Base-by-base conservation (phyloP, 2,888 invertebrate species). In the Fragum fragum region DNA sequence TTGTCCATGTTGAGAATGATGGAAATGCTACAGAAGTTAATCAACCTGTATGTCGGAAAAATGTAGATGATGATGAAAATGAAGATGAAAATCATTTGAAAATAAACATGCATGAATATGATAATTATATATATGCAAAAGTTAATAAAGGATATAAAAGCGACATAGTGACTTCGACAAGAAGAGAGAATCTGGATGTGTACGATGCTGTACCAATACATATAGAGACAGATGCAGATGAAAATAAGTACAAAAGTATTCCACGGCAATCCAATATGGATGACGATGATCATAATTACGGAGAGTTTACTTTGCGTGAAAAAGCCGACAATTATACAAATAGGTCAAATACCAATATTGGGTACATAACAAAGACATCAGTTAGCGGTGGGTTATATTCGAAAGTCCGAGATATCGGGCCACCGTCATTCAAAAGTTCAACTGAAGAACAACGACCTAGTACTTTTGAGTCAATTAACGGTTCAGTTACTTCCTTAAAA, bases 71-170 rank as follows among this genome's bases (percentile, higher is more conserved):
- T 32, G 29, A 21, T 9, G 47, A 42, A 1, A 42, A 68, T 42
- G 68, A 39, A 23, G 21, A 26, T 1, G 42, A 61, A 32, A n/a
- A 3, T 9, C 47, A 61, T 6, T 1, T 32, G 29, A 28, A 32
- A 61, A 32, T 29, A 6, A 0, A 7, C 16, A 32, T 18, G 18
- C 18, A 0, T 32, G 61, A 61, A 32, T 29, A 61, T 23, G 42
- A 32, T 21, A 42, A 66, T 26, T 32, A 66, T 66, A 9, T 66
- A 5, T 66, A 66, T 26, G 66, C 66, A 0, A n/a, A 66, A n/a
- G 36, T 66, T 42, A 76, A 69, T 57, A 80, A 80, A 69, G 39
- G 36, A 26, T 21, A 68, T 61, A 47, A 23, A 16, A 57, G 53
- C n/a, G 55, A 75, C n/a, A 63, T 63, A 6, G 66, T 7, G 3